Percentiles rank a stretch among this genome's conserved stretches.
These are phyloP conservation scores for Alcedo atthis DNA, from an alignment of 2,797 vertebrate genomes.

Conservation along the genomic window DNA sequence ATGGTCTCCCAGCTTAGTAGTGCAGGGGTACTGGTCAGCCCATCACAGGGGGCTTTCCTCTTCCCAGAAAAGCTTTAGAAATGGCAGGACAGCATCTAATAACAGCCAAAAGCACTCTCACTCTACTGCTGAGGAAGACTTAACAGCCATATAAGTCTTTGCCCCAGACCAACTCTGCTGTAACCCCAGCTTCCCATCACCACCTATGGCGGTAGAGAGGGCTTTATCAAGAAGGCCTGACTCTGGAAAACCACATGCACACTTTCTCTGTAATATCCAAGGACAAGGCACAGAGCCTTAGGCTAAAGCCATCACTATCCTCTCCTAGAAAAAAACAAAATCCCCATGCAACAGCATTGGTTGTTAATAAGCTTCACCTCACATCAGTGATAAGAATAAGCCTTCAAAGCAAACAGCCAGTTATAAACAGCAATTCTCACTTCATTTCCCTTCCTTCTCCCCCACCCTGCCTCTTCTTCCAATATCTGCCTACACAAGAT, in stretches of 20 bases:
- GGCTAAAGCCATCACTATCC: background rate
- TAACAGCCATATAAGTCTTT: background rate
- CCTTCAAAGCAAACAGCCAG: background rate
- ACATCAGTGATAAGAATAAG: background rate
- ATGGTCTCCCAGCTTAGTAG: background rate
- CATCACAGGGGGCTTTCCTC: background rate
- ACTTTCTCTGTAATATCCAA: background rate
- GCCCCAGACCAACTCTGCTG: background rate
- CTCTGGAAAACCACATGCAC: background rate
- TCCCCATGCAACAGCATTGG: background rate
- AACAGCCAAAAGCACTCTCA: background rate
- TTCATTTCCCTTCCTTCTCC: background rate
- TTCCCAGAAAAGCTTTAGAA: background rate
- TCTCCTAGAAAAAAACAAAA: background rate
- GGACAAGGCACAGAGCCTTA: background rate
- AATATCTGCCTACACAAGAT: background rate
- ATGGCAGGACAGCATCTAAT: background rate
- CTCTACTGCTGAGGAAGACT: background rate
- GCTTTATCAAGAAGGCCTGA: background rate
- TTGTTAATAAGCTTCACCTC: background rate
- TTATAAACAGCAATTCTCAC: background rate
- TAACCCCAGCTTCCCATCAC: background rate
- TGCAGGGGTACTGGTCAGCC: rapidly evolving
- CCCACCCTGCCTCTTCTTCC: background rate
- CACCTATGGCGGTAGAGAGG: rapidly evolving